Base-by-base conservation (phyloP, 2,113 vertebrate species). In the Gymnarchus niloticus region DNA sequence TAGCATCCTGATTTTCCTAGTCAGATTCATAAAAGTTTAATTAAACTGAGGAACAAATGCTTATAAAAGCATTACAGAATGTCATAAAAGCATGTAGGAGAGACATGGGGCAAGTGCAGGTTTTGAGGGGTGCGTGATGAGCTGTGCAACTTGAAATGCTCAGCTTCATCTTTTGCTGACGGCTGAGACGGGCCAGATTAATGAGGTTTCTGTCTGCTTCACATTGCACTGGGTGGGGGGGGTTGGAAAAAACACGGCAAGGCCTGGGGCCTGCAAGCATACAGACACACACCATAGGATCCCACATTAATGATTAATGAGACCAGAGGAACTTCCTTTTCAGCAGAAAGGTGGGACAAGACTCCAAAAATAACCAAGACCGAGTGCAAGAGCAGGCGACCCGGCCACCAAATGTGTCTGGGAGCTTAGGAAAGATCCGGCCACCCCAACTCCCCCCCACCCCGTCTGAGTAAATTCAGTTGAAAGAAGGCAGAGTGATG, bases 171-270 rank as follows among this genome's bases (percentile, higher is more conserved):
- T 78, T 78, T 48, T 78, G 83, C 37, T 61, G 83, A 84, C 83
- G 44, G 83, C 83, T 84, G 28, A 25, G 83, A 84, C 83, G n/a
- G 37, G 83, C 23, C 33, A 84, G 83, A 84, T 84, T 84, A 23
- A 84, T 84, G 56, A 56, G 56, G 83, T 84, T 84, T 59, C 83
- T 84, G 56, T 65, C 21, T 2, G 83, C 83, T 56, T 48, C 83
- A 84, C 83, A 61, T 56, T 44, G 56, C 57, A 59, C 44, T 28
- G 52, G 52, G 52, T 23, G 23, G 23, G 37, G 37, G 56, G 82
- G 37, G 82, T 19, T 33, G 46, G 46, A 56, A 83, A 83, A 57
- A 59, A 12, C 21, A 61, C 21, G 76, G 37, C 76, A 78, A 78
- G 76, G 76, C 76, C 82, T 46, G 33, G 37, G 54, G 54, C 82